Percentiles rank a stretch among this genome's conserved stretches.
Conservation (phyloP, 2,113 vertebrate genomes). For the Crotalus viridis region DNA sequence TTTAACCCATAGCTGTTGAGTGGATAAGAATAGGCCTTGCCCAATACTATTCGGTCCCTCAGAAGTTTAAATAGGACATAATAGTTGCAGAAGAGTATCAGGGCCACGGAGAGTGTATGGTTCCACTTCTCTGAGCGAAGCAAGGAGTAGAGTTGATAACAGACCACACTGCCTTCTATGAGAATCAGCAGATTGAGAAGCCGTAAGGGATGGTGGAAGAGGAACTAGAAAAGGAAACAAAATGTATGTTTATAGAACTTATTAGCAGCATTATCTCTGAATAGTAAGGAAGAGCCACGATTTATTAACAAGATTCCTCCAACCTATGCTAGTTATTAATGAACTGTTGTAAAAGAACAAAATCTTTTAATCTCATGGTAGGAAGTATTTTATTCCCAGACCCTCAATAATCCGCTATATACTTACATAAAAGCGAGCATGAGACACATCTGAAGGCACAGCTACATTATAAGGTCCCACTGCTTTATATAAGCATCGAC, state of each 20-base stretch:
- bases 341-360: neutral
- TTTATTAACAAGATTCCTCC: neutral
- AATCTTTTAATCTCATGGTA: neutral
- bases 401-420: neutral
- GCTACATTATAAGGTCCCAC: constrained; percentile 95
- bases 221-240: constrained; percentile 76
- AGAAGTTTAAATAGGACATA: constrained; percentile 98
- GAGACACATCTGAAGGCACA: constrained; percentile 94
- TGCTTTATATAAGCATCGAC: constrained; percentile 92
- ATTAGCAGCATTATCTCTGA: neutral
- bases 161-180: constrained; percentile 92
- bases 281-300: neutral
- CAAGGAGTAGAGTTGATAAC: constrained; percentile 96
- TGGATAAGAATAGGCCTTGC: constrained; percentile 92
- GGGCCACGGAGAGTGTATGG: constrained; percentile 96
- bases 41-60: constrained; percentile 94
- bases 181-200: constrained; percentile 96
- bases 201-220: constrained; percentile 97
- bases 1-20: constrained; percentile 87
- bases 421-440: constrained; percentile 98
- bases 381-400: neutral
- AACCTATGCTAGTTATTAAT: accelerated
- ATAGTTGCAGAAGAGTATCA: constrained; percentile 98
- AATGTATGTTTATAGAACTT: neutral
- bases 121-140: constrained; percentile 98